Base-by-base conservation (phyloP, 2,888 invertebrate genomes). In the Tyria jacobaeae region DNA sequence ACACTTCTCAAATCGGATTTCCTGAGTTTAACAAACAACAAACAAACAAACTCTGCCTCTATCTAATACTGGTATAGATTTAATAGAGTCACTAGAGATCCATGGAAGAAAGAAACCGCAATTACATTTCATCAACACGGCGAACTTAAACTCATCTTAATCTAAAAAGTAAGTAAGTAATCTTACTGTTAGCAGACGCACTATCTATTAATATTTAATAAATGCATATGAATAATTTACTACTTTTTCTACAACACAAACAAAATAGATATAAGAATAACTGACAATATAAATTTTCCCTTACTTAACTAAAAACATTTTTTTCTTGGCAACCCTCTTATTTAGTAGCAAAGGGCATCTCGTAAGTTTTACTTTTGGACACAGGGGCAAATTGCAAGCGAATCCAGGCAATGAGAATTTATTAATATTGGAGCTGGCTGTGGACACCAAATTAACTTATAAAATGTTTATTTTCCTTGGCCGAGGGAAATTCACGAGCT, bases 341-440 rank as follows among this genome's bases (percentile, higher is more conserved):
- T 90, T 90, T 89, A 88, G 85, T 85, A 83, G 68, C 37, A 78
- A 85, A 87, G 88, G 90, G 87, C 83, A 79, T 73, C 74, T 87
- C 92, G 85, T 93, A 92, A 92, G 89, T 92, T 91, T 87, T 83
- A 83, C 87, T 88, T 84, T 86, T 82, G 83, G 85, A 80, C 83
- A 85, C 88, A 81, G 77, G 85, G 87, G 91, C 90, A 92, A 92
- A 93, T 93, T 93, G 93, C 90, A 84, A 83, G 87, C 86, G 88
- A 91, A 90, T 90, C 89, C 88, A 77, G 85, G 78, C 83, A 90
- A 94, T 91, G 90, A 91, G 91, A 92, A 94, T 93, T 94, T 94
- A 94, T 93, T 93, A 91, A 93, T 92, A 94, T 94, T 92, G 91
- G 76, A 86, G 87, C 87, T 80, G 76, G 79, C 89, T 72, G 73